Evolutionary conservation across 1,140 invertebrate species (phyloP).

Genomic region (Caenorhabditis remanei): DNA sequence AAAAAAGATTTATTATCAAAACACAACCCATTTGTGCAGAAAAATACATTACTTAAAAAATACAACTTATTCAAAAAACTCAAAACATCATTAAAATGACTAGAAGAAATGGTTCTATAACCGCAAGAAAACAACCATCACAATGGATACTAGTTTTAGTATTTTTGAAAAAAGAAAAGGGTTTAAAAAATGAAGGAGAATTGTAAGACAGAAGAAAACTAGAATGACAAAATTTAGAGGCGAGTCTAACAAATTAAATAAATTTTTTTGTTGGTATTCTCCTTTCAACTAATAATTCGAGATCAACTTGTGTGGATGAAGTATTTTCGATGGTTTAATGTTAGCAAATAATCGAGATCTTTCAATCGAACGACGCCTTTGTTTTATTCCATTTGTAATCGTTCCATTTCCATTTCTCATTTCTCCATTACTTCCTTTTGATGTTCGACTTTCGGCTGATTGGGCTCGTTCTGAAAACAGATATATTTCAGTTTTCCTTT

Average conservation of each 20-base stretch:
- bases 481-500: no score
- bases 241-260: no score
- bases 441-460: conserved; percentile 62
- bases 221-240: background rate
- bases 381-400: conserved; percentile 10
- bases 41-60: no score
- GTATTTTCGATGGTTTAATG: conserved; percentile 82
- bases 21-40: background rate
- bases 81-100: background rate
- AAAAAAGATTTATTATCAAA: no score
- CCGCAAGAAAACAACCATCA: conserved; percentile 19
- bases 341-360: conserved; percentile 59
- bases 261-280: no score
- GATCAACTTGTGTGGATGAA: conserved; percentile 57
- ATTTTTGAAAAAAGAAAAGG: no score
- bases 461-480: conserved; percentile 64
- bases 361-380: conserved; percentile 54
- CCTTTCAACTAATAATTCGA: background rate
- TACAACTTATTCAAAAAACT: background rate
- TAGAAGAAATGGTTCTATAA: conserved; percentile 20
- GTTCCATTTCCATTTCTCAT: conserved; percentile 14
- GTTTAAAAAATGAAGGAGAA: no score
- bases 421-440: conserved; percentile 48
- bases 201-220: no score
- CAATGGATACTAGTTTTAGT: background rate